Conservation (phyloP, 2,113 vertebrate genomes). For the Geococcyx californianus region DNA sequence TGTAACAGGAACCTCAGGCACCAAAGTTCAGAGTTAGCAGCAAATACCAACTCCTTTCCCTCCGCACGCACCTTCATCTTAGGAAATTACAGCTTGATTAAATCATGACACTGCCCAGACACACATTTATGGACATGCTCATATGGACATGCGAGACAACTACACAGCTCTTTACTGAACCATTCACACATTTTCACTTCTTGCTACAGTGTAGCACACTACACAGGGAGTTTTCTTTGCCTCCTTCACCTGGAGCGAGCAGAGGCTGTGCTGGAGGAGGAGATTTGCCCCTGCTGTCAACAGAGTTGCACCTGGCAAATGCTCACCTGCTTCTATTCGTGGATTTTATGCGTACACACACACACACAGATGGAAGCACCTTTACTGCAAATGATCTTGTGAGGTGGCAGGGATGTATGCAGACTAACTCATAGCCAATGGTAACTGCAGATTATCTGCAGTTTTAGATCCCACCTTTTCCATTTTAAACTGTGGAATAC, state of each 20-base stretch:
- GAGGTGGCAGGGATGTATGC: neutral
- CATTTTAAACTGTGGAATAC: neutral
- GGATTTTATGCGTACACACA: neutral
- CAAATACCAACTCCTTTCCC: neutral
- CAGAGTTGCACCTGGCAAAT: neutral
- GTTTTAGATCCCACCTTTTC: neutral
- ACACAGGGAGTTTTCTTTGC: neutral
- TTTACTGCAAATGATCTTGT: neutral
- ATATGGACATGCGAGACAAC: rapidly evolving
- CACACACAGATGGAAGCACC: neutral
- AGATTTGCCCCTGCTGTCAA: neutral
- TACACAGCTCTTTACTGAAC: neutral
- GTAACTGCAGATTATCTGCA: neutral
- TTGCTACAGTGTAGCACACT: neutral
- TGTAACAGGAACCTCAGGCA: constrained; percentile 2
- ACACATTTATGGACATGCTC: rapidly evolving
- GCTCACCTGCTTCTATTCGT: neutral
- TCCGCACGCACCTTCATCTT: neutral
- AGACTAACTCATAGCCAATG: neutral
- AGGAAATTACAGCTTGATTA: neutral
- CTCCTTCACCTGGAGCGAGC: neutral
- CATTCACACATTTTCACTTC: neutral
- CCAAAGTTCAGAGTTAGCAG: neutral
- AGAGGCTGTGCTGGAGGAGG: neutral
- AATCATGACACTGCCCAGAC: neutral